Evolutionary conservation across 2,888 invertebrate species (phyloP).

Genomic region (Drosophila nigricruria): DNA sequence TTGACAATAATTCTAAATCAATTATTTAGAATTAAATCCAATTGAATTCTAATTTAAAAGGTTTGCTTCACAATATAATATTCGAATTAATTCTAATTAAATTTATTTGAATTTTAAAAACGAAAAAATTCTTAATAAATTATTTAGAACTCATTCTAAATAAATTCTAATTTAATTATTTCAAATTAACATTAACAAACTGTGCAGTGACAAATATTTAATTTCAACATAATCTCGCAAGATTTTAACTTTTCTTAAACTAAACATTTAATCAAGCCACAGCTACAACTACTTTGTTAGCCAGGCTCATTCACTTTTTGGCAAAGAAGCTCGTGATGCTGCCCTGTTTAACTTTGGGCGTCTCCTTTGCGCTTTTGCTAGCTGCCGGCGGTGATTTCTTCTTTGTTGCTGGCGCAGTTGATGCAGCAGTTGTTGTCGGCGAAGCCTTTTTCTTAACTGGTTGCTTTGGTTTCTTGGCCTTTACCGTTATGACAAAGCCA

Average conservation of each 20-base stretch:
- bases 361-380: slow-evolving; percentile 51
- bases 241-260: neutral
- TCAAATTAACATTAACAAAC: neutral
- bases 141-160: neutral
- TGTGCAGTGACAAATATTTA: neutral
- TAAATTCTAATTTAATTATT: neutral
- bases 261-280: slow-evolving; percentile 6
- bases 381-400: slow-evolving; percentile 67
- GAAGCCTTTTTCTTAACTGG: slow-evolving; percentile 53
- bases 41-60: no score
- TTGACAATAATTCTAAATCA: no score
- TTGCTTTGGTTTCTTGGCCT: slow-evolving; percentile 63
- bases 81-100: no score
- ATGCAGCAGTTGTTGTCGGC: slow-evolving; percentile 33
- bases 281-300: neutral
- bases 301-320: slow-evolving; percentile 72
- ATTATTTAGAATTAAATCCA: no score
- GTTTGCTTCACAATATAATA: no score
- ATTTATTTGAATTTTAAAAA: no score
- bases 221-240: neutral
- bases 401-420: slow-evolving; percentile 45
- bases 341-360: slow-evolving; percentile 80
- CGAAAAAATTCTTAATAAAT: no score
- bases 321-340: slow-evolving; percentile 83
- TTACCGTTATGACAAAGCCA: slow-evolving; percentile 83